These are phyloP conservation scores for Trematomus loennbergii DNA, from an alignment of 2,113 vertebrate genomes.

Conservation along the genomic window DNA sequence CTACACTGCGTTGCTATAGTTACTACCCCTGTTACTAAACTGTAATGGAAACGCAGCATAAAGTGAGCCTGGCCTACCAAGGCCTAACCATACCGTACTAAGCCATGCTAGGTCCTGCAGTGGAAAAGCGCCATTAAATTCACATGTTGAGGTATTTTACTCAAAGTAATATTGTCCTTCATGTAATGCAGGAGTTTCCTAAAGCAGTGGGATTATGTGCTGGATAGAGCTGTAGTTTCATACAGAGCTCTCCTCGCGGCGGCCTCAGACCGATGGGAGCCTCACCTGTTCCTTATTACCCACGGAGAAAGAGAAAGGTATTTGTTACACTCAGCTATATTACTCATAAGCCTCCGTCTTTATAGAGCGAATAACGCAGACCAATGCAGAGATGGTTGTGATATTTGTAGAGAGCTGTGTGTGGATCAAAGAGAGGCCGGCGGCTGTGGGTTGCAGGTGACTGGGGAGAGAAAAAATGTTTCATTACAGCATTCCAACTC, in stretches of 20 bases:
- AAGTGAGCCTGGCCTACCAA: too few species aligned
- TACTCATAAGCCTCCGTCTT: slow-evolving; percentile 51
- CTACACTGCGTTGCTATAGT: too few species aligned
- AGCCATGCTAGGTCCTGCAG: too few species aligned
- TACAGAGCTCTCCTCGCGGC: slow-evolving; percentile 9
- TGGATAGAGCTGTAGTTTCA: not conserved
- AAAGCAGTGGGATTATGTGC: not conserved
- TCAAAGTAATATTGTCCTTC: not conserved
- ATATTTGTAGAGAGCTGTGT: slow-evolving; percentile 45
- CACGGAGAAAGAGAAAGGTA: slow-evolving; percentile 51
- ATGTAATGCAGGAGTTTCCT: not conserved
- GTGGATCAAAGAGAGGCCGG: slow-evolving; percentile 73
- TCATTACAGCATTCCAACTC: slow-evolving; percentile 72
- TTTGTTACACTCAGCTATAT: slow-evolving; percentile 74
- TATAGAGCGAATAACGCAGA: slow-evolving; percentile 54
- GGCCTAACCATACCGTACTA: too few species aligned
- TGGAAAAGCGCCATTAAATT: not conserved
- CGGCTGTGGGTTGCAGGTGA: slow-evolving; percentile 75
- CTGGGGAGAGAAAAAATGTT: slow-evolving; percentile 68
- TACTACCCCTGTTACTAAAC: too few species aligned
- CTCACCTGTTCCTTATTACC: slow-evolving; percentile 70
- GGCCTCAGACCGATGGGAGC: slow-evolving; percentile 23
- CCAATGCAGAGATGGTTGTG: slow-evolving; percentile 60
- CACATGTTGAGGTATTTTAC: not conserved
- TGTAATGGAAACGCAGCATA: too few species aligned